These are phyloP conservation scores for Leptinotarsa peninsularis DNA, from an alignment of 2,888 invertebrate species.

Conservation along the genomic window DNA sequence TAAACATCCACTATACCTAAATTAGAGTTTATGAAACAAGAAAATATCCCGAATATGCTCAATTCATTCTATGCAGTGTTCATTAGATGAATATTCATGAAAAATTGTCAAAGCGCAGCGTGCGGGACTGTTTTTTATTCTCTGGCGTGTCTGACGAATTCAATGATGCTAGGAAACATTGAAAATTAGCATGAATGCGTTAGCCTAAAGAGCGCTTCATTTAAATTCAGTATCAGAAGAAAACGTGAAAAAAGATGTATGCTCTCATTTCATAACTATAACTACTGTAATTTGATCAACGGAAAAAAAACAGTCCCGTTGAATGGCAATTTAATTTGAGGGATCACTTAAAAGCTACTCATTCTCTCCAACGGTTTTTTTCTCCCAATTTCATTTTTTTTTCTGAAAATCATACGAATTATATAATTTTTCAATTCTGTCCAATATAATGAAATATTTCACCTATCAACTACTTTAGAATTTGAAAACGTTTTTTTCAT, in stretches of 20 bases:
- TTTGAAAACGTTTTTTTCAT: no score
- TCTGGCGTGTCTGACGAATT: not conserved
- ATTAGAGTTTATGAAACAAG: not conserved
- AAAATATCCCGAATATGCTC: not conserved
- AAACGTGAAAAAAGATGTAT: not conserved
- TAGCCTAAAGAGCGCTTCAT: not conserved
- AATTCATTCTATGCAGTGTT: slow-evolving; percentile 5
- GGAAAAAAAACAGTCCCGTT: no score
- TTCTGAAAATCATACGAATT: not conserved
- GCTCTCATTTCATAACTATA: no score
- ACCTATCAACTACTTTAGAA: no score
- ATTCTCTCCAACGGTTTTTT: no score
- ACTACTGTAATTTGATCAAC: no score
- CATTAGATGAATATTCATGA: slow-evolving; percentile 39
- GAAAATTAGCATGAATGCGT: not conserved
- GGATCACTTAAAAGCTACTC: no score
- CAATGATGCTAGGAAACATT: not conserved
- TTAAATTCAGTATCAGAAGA: not conserved
- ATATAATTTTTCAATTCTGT: not conserved
- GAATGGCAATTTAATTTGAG: no score
- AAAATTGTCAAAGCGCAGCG: slow-evolving; percentile 19
- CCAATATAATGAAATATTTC: no score
- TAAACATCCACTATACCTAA: not conserved
- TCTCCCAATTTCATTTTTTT: no score
- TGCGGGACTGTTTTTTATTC: not conserved